Evolutionary conservation across 30 jellyfish, hydroid and myxozoan species (phyloP).

Genomic region (Chrysaora quinquecirrha): DNA sequence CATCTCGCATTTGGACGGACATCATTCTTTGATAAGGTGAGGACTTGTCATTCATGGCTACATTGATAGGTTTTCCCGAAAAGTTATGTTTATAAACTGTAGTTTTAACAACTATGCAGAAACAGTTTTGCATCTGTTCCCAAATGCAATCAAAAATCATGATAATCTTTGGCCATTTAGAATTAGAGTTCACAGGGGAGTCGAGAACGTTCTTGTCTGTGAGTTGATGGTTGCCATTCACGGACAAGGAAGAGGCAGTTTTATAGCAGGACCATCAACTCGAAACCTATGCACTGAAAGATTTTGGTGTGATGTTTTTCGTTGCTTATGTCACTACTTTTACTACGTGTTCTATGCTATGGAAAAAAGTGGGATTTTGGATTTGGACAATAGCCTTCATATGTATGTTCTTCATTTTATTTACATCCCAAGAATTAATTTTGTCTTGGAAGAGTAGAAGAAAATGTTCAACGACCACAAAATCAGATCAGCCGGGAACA

Average conservation of each 20-base stretch:
- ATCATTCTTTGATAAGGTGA: slow-evolving; percentile 8
- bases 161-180: neutral
- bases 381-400: neutral
- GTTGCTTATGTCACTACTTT: neutral
- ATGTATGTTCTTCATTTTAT: neutral
- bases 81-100: too few species aligned
- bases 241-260: neutral
- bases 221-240: slow-evolving; percentile 3
- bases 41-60: slow-evolving; percentile 42
- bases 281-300: neutral
- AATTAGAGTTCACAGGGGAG: slow-evolving; percentile 1
- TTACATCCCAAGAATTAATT: neutral
- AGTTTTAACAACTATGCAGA: too few species aligned
- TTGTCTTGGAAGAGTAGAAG: neutral
- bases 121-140: too few species aligned
- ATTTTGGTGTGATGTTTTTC: neutral
- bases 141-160: too few species aligned
- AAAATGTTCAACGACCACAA: slow-evolving; percentile 4
- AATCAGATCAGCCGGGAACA: neutral
- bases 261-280: neutral
- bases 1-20: slow-evolving; percentile 20
- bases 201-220: too few species aligned
- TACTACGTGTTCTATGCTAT: neutral
- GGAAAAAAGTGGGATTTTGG: slow-evolving; percentile 4
- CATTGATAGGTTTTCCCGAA: too few species aligned